These are phyloP conservation scores for Oreotrochilus melanogaster DNA, from an alignment of 2,113 vertebrate genomes.

Conservation along the genomic window DNA sequence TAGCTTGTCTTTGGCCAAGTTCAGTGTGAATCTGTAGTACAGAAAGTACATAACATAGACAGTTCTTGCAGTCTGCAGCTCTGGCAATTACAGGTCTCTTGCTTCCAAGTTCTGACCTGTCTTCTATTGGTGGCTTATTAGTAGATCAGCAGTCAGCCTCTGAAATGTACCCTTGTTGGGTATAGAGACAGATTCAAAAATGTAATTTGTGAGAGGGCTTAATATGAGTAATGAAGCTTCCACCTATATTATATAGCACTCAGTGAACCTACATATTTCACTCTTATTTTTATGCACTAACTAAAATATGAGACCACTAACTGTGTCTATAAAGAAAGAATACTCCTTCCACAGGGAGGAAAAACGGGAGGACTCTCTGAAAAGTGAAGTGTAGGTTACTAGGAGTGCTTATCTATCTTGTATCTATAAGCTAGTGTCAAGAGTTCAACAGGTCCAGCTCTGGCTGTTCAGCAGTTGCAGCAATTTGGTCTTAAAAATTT, in stretches of 20 bases:
- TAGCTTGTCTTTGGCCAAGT: not conserved
- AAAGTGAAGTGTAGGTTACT: not conserved
- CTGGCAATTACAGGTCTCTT: not conserved
- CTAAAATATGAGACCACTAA: not conserved
- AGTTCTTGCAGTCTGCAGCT: not conserved
- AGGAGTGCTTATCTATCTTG: not conserved
- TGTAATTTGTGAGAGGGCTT: not conserved
- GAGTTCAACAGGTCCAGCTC: not conserved
- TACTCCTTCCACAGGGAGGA: not conserved
- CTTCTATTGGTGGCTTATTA: not conserved
- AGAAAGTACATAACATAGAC: not conserved
- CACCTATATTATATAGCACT: not conserved
- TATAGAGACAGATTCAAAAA: not conserved
- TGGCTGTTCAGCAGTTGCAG: not conserved
- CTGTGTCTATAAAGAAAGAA: not conserved
- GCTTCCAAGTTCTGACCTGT: not conserved
- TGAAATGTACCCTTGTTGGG: fast-evolving
- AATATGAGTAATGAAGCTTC: not conserved
- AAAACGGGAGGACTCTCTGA: not conserved
- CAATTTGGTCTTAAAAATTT: not conserved
- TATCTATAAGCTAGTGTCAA: not conserved
- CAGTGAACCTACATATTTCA: not conserved
- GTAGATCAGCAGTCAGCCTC: not conserved
- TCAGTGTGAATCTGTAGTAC: not conserved
- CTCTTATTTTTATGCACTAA: not conserved